Base-by-base conservation (phyloP, 2,888 invertebrate species). In the Zeuzera pyrina region DNA sequence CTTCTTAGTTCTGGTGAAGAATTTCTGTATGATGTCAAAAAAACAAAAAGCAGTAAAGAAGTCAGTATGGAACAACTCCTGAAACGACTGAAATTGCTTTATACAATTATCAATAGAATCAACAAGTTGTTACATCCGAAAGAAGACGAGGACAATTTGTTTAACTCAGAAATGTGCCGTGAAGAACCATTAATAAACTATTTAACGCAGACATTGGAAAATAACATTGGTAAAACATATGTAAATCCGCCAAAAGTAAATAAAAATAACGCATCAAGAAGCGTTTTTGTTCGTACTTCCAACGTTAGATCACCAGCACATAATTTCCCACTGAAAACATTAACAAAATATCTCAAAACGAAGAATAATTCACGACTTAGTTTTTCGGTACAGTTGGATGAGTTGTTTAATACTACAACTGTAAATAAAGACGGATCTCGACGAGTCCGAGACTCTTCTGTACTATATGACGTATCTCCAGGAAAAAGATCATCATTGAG, bases 61-160 rank as follows among this genome's bases (percentile, higher is more conserved):
- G 60, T 62, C 1, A 43, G 63, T 0, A 30, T 65, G 7, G 64
- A 65, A 2, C 67, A 74, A 47, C 54, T 83, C 0, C 21, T 63
- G 7, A 78, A 79, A 36, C 57, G 83, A 1, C 36, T 81, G 1
- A 78, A 76, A 48, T 61, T 83, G 1, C 47, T 81, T 0, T 78
- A 71, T 42, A 78, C 78, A 0, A 38, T 81, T 29, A 54, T 79
- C 1, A 64, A 52, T 11, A 62, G 61, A 55, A 76, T 81, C 6
- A 64, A 72, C 29, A 32, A 41, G 2, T 23, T 81, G 15, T 49
- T 73, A 2, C 62, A 64, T 31, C 78, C 78, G 0, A 66, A 63
- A 31, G 73, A 77, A n/a, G 60, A 57, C 15, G 71, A 77, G 2
- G 69, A 76, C 1, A 54, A 67, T 2, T 45, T 60, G 22, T 65